Evolutionary conservation across 2,888 invertebrate species (phyloP).

Genomic region (Seira musarum): DNA sequence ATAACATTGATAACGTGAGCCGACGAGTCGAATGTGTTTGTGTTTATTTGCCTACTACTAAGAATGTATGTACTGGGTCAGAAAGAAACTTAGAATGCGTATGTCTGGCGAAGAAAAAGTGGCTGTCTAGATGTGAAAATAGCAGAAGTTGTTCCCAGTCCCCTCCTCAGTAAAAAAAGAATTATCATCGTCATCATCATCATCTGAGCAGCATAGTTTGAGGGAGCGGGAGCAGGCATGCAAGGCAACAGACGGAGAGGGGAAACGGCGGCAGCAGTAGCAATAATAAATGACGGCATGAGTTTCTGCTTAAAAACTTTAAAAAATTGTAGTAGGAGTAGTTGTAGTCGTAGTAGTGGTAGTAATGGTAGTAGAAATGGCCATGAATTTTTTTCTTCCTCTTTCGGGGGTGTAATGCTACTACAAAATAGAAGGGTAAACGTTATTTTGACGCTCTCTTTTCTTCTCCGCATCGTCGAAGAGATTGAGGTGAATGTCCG

Average conservation of each 20-base stretch:
- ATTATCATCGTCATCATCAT: background rate
- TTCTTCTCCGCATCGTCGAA: too few relatives aligned
- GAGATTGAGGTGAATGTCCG: conserved; percentile 66
- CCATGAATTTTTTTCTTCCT: conserved; percentile 56
- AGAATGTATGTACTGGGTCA: too few relatives aligned
- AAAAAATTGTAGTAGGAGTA: background rate
- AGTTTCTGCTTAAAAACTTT: background rate
- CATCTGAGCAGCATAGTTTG: too few relatives aligned
- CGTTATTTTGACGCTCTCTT: conserved; percentile 65
- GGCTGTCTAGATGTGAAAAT: background rate
- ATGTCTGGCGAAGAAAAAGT: background rate
- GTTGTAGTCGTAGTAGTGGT: too few relatives aligned
- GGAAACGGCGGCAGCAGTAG: too few relatives aligned
- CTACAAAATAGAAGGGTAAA: conserved; percentile 18
- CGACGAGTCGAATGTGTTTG: background rate
- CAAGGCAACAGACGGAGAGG: too few relatives aligned
- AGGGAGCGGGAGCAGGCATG: too few relatives aligned
- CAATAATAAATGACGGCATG: too few relatives aligned
- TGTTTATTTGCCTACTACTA: too few relatives aligned
- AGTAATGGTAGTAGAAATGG: conserved; percentile 41
- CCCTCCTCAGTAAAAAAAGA: too few relatives aligned
- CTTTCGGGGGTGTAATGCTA: conserved; percentile 48
- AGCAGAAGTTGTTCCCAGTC: too few relatives aligned
- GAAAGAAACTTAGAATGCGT: background rate
- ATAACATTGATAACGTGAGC: background rate